Base-by-base conservation (phyloP, 2,888 invertebrate genomes). In the Notodonta ziczac region DNA sequence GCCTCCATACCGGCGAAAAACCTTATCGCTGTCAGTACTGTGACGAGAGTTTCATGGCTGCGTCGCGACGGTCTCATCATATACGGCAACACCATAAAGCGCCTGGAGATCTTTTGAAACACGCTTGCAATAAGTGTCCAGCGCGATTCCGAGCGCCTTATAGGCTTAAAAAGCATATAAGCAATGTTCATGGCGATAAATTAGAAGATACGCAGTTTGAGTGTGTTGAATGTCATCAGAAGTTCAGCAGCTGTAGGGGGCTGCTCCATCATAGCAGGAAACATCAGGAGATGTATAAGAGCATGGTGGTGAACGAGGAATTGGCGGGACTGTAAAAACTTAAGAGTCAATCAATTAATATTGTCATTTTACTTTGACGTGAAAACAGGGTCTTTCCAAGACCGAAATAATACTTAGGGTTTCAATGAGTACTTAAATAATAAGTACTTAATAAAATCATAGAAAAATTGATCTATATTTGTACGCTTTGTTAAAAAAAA, bases 11-110 rank as follows among this genome's bases (percentile, higher is more conserved):
- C 0, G 92, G 92, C 0, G 92, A 93, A 59, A 80, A 80, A 4
- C 92, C 92, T 0, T 93, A 92, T 44, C 32, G 70, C 0, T 93
- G 92, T 57, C 76, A 82, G 32, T 73, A 82, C 42, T 93, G 92
- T 56, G 84, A 84, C 0, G 88, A 89, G 60, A 74, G 84, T 0
- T 93, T 93, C 68, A 86, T 87, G 0, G 89, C 90, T 0, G 89
- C 92, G 0, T 92, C 92, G 0, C 76, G 92, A 61, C 77, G 89
- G 1, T 92, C 92, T 0, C 87, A 87, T 61, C 92, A 93, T 60
- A 77, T 91, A 2, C 75, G 84, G 0, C 89, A 82, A 59, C 72
- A 65, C 2, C 92, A 93, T 59, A 84, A 61, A 51, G 70, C 80
- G 14, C 52, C 76, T 0, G 81, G 81, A 8, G 71, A 76, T 0